Base-by-base conservation (phyloP, 2,113 vertebrate genomes). In the Setophaga petechia region DNA sequence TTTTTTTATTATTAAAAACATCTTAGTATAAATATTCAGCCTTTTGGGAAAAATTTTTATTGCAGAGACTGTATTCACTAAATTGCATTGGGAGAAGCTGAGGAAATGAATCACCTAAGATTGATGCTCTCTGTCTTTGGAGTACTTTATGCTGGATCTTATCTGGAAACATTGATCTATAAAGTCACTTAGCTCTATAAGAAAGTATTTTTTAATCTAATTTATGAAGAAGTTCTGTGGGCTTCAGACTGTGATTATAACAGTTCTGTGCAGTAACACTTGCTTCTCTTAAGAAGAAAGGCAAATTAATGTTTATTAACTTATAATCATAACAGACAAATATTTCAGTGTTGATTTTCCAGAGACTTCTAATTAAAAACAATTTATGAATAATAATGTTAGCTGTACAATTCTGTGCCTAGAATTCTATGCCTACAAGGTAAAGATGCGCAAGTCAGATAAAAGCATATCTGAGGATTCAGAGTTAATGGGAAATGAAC, bases 101-200 rank as follows among this genome's bases (percentile, higher is more conserved):
- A 89, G 67, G 86, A 94, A 81, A 94, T 85, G 54, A 96, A 92
- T 96, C 85, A 96, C 51, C 68, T 33, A 67, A 89, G 92, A 96
- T 65, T 72, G 90, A 94, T 95, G 69, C 6, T 47, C 47, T 92
- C 28, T 90, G 18, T 95, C 76, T 94, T 89, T 78, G 67, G 41
- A 95, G 54, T 92, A 52, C 37, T 58, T 97, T 94, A 80, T 3
- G 3, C 59, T 86, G 76, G 39, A 80, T 94, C 44, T 93, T 87
- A 96, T 93, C 69, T 89, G 71, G 81, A 91, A 93, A 83, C 51
- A 58, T 3, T 91, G 92, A 97, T 89, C 47, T 46, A 88, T 69
- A 91, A 94, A 43, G 65, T 93, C 74, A 63, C 95, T 93, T 95
- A 88, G 31, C 49, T 94, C 96, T 74, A 88, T 39, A 88, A 87